Percentiles rank a stretch among this genome's conserved stretches.
phyloP scores from a whole-genome alignment of 2,113 vertebrate species.

The Elephas maximus region DNA sequence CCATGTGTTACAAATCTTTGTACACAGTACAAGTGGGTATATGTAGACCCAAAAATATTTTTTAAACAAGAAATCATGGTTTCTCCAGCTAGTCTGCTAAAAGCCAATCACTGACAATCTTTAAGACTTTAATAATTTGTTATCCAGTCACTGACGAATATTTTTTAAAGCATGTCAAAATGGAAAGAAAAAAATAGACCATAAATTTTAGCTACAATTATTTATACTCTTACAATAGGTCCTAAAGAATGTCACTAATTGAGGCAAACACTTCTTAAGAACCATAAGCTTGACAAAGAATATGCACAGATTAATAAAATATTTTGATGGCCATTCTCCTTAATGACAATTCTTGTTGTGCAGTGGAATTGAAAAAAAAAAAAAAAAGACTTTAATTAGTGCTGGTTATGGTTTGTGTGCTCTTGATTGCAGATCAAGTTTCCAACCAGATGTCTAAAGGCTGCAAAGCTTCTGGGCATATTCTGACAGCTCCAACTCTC shows the following conservation, averaged over 20 bases:
- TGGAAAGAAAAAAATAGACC: background rate
- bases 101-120: background rate
- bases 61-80: background rate
- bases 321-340: background rate
- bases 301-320: background rate
- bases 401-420: background rate
- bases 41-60: background rate
- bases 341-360: background rate
- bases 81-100: background rate
- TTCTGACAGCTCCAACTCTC: background rate
- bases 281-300: background rate
- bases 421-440: background rate
- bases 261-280: conserved; percentile 6
- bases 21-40: background rate
- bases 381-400: background rate
- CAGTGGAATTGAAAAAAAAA: background rate
- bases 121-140: background rate
- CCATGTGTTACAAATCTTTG: background rate
- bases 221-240: background rate
- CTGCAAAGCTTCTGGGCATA: background rate
- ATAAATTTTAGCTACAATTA: background rate
- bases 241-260: background rate
- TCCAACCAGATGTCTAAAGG: background rate
- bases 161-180: conserved; percentile 8
- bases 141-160: conserved; percentile 10